phyloP scores from a whole-genome alignment of 2,797 vertebrate species.

The Oryzias dopingdopingensis region DNA sequence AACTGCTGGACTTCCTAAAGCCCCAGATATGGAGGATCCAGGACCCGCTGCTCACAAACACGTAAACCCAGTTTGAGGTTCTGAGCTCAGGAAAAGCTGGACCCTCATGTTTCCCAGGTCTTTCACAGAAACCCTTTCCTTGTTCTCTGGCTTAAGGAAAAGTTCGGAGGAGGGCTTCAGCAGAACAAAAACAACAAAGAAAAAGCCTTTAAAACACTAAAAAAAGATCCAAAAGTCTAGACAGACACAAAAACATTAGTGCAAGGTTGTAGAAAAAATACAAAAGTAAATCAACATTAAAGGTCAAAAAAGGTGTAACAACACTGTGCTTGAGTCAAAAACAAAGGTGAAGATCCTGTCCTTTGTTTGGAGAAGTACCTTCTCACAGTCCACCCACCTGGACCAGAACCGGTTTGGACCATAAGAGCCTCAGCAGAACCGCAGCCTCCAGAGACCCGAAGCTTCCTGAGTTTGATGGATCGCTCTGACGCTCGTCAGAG shows the following conservation, averaged over 20 bases:
- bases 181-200: slow-evolving; percentile 14
- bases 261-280: slow-evolving; percentile 71
- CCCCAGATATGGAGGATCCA: no score
- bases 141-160: slow-evolving; percentile 11
- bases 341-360: slow-evolving; percentile 37
- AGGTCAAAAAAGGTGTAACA: slow-evolving; percentile 50
- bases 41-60: no score
- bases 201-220: background rate
- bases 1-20: no score
- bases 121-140: background rate
- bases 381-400: no score
- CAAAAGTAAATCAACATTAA: slow-evolving; percentile 48
- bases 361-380: background rate
- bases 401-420: no score
- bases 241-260: slow-evolving; percentile 71
- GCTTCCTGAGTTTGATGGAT: slow-evolving; percentile 49
- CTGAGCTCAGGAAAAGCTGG: slow-evolving; percentile 22
- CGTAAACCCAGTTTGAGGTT: background rate
- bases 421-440: slow-evolving; percentile 18
- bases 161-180: slow-evolving; percentile 6
- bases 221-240: slow-evolving; percentile 38
- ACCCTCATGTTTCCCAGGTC: background rate
- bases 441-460: slow-evolving; percentile 16
- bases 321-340: slow-evolving; percentile 69
- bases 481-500: background rate